phyloP scores from a whole-genome alignment of 2,113 vertebrate genomes.

The Cephalopholis sonnerati region DNA sequence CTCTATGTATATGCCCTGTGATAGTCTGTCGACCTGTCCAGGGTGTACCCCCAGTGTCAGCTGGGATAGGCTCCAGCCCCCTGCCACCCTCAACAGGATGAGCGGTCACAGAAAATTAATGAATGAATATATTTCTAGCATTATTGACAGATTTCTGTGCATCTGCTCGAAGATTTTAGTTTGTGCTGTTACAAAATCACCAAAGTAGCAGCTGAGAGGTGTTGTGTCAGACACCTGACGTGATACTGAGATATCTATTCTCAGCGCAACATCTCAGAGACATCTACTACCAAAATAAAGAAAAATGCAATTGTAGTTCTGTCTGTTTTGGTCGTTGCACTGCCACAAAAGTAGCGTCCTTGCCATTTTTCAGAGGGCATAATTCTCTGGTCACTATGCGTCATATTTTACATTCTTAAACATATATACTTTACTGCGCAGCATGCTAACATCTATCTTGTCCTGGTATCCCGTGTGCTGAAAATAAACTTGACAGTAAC shows the following conservation, averaged over 20 bases:
- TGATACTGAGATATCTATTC: background rate
- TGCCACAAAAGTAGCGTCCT: background rate
- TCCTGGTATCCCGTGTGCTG: constrained; percentile 21
- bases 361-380: background rate
- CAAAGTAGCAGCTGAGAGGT: too few relatives aligned
- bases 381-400: background rate
- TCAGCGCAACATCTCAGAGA: background rate
- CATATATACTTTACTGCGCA: background rate
- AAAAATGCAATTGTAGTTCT: background rate
- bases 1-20: too few relatives aligned
- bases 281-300: background rate
- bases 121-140: background rate
- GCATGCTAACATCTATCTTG: background rate
- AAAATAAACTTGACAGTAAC: constrained; percentile 44
- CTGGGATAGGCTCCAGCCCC: too few relatives aligned
- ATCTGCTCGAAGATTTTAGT: background rate
- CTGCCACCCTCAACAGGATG: too few relatives aligned
- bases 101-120: too few relatives aligned
- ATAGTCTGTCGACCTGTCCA: too few relatives aligned
- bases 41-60: too few relatives aligned
- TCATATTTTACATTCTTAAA: constrained; percentile 10
- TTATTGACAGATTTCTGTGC: background rate
- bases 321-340: background rate
- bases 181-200: background rate
- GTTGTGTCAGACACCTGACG: background rate